Base-by-base conservation (phyloP, 2,113 vertebrate genomes). In the Chaetops frenatus region DNA sequence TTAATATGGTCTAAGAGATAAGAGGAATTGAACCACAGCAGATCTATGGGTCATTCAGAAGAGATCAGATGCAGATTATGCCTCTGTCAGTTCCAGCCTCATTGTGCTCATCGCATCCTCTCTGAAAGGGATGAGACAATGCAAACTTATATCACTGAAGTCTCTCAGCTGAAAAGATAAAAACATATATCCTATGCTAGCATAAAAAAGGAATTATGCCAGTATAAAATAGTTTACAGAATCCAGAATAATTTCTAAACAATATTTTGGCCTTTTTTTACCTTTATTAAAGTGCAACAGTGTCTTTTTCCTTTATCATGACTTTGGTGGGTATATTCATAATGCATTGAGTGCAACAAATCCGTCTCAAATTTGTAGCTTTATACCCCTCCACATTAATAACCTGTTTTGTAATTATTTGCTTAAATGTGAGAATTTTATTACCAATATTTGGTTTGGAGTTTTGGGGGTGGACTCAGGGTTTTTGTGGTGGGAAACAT, bases 381-480 rank as follows among this genome's bases (percentile, higher is more conserved):
- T 69, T 83, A 40, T 17, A 45, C n/a, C 2, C 15, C 6, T 71
- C 20, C 24, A 21, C 14, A 18, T 82, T 38, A 56, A 45, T 50
- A 53, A 20, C 1, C 8, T 50, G 8, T 54, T 50, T 50, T 8
- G 36, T 22, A 50, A 70, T 71, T 58, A 47, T 77, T 70, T 90
- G 23, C 22, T 82, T 23, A 51, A 74, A 47, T 31, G 10, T 33
- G n/a, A 22, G 18, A 62, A 47, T 83, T 82, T 44, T 12, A 36
- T 86, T 31, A 48, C 0, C 0, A 72, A 80, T 69, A 47, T 48
- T 89, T 83, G 12, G 2, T 4, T 71, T 71, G 20, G 15, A 33
- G 2, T 42, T 48, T 13, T 21, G 1, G 3, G 3, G 6, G 5
- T 10, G 4, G 5, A 3, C 5, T 25, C 18, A 4, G 4, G 7